Evolutionary conservation across 2,888 invertebrate species (phyloP).

Genomic region (Fissipunctia ypsillon): DNA sequence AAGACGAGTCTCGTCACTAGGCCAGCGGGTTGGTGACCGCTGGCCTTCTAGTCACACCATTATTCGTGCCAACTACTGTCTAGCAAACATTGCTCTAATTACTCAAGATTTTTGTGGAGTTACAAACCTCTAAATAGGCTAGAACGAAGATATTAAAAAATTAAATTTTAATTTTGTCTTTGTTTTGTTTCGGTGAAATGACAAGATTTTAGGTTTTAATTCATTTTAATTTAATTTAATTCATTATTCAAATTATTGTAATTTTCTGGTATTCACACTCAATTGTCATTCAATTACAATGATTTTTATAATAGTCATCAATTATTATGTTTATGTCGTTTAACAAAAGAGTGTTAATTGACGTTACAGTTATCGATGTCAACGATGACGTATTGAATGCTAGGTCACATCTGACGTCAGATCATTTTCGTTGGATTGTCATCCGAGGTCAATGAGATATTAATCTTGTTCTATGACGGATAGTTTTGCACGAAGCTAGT

Average conservation of each 20-base stretch:
- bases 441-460: slow-evolving; percentile 40
- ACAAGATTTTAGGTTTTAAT: too few species aligned
- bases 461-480: slow-evolving; percentile 10
- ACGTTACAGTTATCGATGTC: slow-evolving; percentile 41
- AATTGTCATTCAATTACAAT: slow-evolving; percentile 38
- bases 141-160: not conserved
- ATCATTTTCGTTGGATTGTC: slow-evolving; percentile 25
- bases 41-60: slow-evolving; percentile 20
- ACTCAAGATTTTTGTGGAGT: slow-evolving; percentile 21
- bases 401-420: slow-evolving; percentile 53
- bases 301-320: slow-evolving; percentile 43
- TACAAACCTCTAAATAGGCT: slow-evolving; percentile 11
- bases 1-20: slow-evolving; percentile 5
- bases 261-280: slow-evolving; percentile 11
- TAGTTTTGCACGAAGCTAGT: not conserved
- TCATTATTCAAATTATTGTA: too few species aligned
- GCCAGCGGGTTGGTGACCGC: slow-evolving; percentile 51
- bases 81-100: slow-evolving; percentile 28
- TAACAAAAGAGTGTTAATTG: slow-evolving; percentile 44
- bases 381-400: slow-evolving; percentile 32
- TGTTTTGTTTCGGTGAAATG: too few species aligned
- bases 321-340: slow-evolving; percentile 46
- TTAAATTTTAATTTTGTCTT: too few species aligned
- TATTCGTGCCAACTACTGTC: slow-evolving; percentile 41
- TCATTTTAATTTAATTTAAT: too few species aligned